Conservation (phyloP, 2,113 vertebrate species). For the Ornithorhynchus anatinus region DNA sequence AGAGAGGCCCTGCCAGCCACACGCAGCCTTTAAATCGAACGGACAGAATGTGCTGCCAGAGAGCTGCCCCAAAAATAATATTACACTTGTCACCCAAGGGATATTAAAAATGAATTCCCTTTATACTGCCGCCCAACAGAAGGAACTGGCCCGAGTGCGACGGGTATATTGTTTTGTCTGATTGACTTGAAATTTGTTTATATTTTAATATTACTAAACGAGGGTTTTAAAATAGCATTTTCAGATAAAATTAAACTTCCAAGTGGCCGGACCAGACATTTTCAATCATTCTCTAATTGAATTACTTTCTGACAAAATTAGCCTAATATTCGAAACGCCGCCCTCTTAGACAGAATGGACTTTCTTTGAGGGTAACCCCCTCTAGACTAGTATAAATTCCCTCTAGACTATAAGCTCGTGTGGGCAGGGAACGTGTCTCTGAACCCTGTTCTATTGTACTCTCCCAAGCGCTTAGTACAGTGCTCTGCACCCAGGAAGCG, state of each 20-base stretch:
- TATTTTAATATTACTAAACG: background rate
- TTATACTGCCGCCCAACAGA: conserved; percentile 15
- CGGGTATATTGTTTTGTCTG: conserved; percentile 7
- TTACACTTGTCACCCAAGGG: conserved; percentile 12
- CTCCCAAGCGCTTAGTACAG: no score
- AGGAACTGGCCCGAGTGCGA: conserved; percentile 2
- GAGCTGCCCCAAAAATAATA: conserved; percentile 42
- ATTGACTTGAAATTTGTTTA: conserved; percentile 23
- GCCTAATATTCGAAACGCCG: no score
- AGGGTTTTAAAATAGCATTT: conserved; percentile 3
- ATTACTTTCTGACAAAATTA: background rate
- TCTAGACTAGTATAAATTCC: no score
- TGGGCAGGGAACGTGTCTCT: no score
- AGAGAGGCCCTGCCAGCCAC: conserved; percentile 9
- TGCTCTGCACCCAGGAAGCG: no score
- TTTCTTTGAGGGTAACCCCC: no score
- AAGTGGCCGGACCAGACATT: background rate
- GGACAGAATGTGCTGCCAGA: conserved; percentile 18
- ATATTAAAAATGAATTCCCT: conserved; percentile 40
- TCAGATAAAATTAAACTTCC: conserved; percentile 2
- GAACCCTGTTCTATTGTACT: no score
- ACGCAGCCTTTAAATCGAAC: conserved; percentile 28
- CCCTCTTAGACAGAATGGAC: no score
- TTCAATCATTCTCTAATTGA: background rate
- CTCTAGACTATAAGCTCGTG: no score